Percentiles rank a stretch among this genome's conserved stretches.
These are phyloP conservation scores for Lasioglossum vierecki DNA, from an alignment of 2,888 invertebrate genomes.

Conservation along the genomic window DNA sequence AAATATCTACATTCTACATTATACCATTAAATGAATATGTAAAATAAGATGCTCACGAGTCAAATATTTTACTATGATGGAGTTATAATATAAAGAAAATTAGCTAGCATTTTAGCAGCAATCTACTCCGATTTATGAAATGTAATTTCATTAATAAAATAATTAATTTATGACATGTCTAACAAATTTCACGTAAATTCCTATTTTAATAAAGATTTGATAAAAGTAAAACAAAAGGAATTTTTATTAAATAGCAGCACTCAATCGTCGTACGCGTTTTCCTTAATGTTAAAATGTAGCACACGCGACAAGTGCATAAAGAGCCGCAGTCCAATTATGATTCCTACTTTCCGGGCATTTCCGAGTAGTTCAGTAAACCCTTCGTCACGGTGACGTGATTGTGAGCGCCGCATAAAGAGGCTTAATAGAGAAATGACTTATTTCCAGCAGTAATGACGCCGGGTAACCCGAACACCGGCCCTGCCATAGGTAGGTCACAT, in stretches of 20 bases:
- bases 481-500: constrained; percentile 64
- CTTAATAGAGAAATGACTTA: constrained; percentile 78
- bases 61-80: too few relatives aligned
- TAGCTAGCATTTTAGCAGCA: too few relatives aligned
- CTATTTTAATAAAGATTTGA: neutral
- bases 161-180: too few relatives aligned
- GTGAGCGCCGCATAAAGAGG: constrained; percentile 60
- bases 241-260: neutral
- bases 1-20: too few relatives aligned
- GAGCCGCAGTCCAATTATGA: neutral
- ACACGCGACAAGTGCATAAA: neutral
- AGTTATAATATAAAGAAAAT: too few relatives aligned
- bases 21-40: too few relatives aligned
- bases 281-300: neutral
- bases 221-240: neutral
- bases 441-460: constrained; percentile 72
- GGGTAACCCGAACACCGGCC: constrained; percentile 36
- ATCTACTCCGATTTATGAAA: too few relatives aligned
- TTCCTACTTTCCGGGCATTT: neutral
- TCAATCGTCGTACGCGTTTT: neutral
- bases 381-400: constrained; percentile 44
- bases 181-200: too few relatives aligned
- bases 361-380: constrained; percentile 48
- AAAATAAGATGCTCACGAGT: too few relatives aligned
- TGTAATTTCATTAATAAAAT: too few relatives aligned